Conservation (phyloP, 2,113 vertebrate species). For the Pungitius pungitius region DNA sequence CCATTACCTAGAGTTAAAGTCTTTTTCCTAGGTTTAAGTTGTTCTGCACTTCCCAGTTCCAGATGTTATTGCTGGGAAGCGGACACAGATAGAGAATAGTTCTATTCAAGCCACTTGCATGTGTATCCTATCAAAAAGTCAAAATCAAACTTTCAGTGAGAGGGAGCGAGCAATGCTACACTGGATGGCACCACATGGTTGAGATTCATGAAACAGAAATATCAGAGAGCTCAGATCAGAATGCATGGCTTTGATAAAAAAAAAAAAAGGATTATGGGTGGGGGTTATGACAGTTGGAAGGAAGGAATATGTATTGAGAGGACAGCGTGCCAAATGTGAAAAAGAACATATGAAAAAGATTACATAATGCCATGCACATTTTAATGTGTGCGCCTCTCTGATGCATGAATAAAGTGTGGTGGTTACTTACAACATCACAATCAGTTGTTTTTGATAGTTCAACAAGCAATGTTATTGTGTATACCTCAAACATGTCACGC, state of each 20-base stretch:
- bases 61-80: background rate
- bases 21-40: background rate
- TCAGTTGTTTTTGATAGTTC: background rate
- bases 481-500: background rate
- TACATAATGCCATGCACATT: background rate
- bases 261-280: constrained; percentile 15
- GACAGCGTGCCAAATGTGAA: constrained; percentile 11
- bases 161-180: constrained; percentile 18
- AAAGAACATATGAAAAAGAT: constrained; percentile 5
- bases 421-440: background rate
- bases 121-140: constrained; percentile 41
- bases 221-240: constrained; percentile 41
- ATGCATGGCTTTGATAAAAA: constrained; percentile 49
- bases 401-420: background rate
- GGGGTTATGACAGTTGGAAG: constrained; percentile 26
- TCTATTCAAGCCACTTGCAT: constrained; percentile 27
- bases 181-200: constrained; percentile 40
- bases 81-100: constrained; percentile 17
- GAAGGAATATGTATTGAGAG: constrained; percentile 23
- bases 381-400: background rate
- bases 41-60: background rate
- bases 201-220: constrained; percentile 41
- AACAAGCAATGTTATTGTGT: background rate
- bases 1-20: background rate
- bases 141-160: constrained; percentile 56